Conservation (phyloP, 1,140 invertebrate genomes). For the Anastatus disparis region DNA sequence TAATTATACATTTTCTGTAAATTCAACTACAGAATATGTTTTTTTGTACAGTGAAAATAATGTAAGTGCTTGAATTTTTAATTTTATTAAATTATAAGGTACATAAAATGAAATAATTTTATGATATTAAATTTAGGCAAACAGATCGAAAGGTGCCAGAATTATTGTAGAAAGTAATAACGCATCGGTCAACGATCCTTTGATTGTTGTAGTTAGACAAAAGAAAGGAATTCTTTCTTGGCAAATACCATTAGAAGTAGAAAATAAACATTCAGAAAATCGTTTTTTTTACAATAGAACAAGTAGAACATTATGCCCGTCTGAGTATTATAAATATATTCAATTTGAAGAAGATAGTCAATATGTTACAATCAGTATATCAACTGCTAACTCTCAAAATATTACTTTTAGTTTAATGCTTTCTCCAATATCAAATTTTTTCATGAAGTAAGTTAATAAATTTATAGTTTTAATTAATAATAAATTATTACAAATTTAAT, state of each 20-base stretch:
- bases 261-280: conserved; percentile 51
- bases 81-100: not conserved
- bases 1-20: conserved; percentile 36
- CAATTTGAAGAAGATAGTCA: conserved; percentile 49
- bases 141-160: conserved; percentile 46
- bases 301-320: conserved; percentile 68
- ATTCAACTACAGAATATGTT: conserved; percentile 47
- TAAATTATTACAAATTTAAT: conserved; percentile 14
- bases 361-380: conserved; percentile 67
- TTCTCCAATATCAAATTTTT: conserved; percentile 57
- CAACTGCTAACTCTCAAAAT: conserved; percentile 60
- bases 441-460: conserved; percentile 56
- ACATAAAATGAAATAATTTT: not conserved
- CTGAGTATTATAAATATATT: conserved; percentile 54
- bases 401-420: conserved; percentile 61
- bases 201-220: conserved; percentile 69
- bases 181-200: conserved; percentile 59
- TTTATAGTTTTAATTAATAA: not conserved
- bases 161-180: conserved; percentile 58
- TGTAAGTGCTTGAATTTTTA: conserved; percentile 37
- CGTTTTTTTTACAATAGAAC: conserved; percentile 56
- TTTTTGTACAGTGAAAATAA: conserved; percentile 42
- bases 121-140: conserved; percentile 33
- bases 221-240: conserved; percentile 69
- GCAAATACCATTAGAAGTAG: conserved; percentile 68